Evolutionary conservation across 2,888 invertebrate species (phyloP).

Genomic region (Caprella mutica): DNA sequence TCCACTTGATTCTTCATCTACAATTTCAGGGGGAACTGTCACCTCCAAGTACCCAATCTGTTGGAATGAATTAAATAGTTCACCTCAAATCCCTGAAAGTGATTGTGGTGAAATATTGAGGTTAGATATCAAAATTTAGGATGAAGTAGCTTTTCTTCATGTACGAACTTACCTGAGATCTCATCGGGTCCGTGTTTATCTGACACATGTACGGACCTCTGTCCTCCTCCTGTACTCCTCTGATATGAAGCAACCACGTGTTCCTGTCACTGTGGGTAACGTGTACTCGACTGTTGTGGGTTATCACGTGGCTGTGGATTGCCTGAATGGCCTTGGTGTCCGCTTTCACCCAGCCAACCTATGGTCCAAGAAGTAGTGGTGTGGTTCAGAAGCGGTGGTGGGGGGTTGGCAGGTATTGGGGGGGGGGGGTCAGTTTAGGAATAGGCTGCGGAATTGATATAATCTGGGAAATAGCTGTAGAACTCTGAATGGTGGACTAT

Average conservation of each 20-base stretch:
- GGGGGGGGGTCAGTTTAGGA: neutral
- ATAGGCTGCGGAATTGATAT: neutral
- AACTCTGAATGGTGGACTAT: no score
- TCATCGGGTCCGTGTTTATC: slow-evolving; percentile 89
- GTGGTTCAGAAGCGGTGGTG: neutral
- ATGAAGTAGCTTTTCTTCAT: neutral
- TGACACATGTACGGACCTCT: slow-evolving; percentile 46
- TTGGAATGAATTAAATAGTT: neutral
- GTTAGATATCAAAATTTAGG: neutral
- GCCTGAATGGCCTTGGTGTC: slow-evolving; percentile 87
- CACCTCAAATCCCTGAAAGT: no score
- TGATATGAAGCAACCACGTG: slow-evolving; percentile 83
- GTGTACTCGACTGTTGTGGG: slow-evolving; percentile 73
- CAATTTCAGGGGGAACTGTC: slow-evolving; percentile 29
- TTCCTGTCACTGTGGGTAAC: slow-evolving; percentile 74
- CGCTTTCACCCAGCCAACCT: slow-evolving; percentile 89
- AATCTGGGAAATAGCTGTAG: neutral
- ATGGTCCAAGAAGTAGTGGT: slow-evolving; percentile 37
- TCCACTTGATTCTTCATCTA: slow-evolving; percentile 15
- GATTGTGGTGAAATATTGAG: neutral
- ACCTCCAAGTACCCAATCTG: slow-evolving; percentile 31
- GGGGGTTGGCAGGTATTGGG: neutral
- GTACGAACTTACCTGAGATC: slow-evolving; percentile 62
- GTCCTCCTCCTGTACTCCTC: slow-evolving; percentile 75
- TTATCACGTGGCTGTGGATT: slow-evolving; percentile 82